A percentile compares a stretch with the other conserved stretches of the same genome.
These are phyloP conservation scores for Pogoniulus pusillus DNA, from an alignment of 2,797 vertebrate genomes.

Conservation along the genomic window DNA sequence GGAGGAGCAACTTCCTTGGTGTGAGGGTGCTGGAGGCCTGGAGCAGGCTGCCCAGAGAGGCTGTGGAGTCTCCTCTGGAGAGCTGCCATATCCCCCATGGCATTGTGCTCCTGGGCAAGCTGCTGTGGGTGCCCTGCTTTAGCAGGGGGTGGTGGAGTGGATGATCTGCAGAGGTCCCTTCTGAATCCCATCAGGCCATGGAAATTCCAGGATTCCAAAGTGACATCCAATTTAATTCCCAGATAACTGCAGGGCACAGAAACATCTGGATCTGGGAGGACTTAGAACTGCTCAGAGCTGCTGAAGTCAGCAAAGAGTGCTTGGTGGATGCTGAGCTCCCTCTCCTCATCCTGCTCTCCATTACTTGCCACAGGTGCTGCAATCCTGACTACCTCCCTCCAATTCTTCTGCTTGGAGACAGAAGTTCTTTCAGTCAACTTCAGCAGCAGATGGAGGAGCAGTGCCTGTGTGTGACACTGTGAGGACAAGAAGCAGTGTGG, in stretches of 20 bases:
- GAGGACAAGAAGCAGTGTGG: background rate
- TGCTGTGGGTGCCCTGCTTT: too few relatives aligned
- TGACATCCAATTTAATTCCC: background rate
- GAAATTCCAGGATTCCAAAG: background rate
- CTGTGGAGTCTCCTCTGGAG: too few relatives aligned
- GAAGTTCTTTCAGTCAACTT: background rate
- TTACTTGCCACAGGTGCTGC: background rate
- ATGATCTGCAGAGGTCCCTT: too few relatives aligned
- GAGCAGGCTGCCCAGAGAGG: too few relatives aligned
- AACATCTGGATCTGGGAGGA: background rate
- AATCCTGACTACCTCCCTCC: too few relatives aligned
- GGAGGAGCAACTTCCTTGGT: too few relatives aligned
- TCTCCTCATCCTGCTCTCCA: background rate
- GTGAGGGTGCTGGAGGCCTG: too few relatives aligned
- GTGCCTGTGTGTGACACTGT: accelerated
- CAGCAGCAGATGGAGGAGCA: background rate
- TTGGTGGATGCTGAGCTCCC: background rate
- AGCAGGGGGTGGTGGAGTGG: too few relatives aligned
- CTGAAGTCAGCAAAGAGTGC: background rate
- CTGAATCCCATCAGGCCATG: too few relatives aligned
- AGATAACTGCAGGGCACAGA: accelerated
- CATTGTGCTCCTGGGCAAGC: too few relatives aligned
- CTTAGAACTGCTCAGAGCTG: background rate
- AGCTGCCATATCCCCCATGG: too few relatives aligned
- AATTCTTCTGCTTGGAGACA: background rate